Evolutionary conservation across 1,140 invertebrate genomes (phyloP), one percentile per base, ranked within the genome.

Genomic region (Bombus waltoni): DNA sequence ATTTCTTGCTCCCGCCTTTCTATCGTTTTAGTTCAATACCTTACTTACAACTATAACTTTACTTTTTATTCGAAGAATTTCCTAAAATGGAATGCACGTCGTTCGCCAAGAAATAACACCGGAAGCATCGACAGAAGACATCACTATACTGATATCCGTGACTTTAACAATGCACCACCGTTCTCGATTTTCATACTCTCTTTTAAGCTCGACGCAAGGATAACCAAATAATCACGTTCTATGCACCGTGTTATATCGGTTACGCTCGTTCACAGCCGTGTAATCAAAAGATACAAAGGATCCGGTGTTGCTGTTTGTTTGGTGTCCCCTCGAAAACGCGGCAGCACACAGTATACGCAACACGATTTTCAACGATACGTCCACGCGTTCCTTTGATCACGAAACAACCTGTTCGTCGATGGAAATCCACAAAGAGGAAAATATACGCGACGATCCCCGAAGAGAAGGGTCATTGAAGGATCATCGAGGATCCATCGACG

Each of bases 201-300:
- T 53, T 66, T 83, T 32, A 57, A 53, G 18, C 32, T 8, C 25
- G 72, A 9, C 35, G 32, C 62, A 70, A 70, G 65, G 47, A 71
- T 83, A 70, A 83, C 81, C 40, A 38, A 65, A 83, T 83, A 77
- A 83, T 74, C 40, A 38, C 9, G 8, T 70, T 42, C n/a, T 15
- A 25, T 32, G 3, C 47, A 53, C 5, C 47, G 18, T 53, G 47
- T 53, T 32, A 44, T 35, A n/a, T 40, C 25, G 38, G 25, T 32
- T 22, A 11, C 35, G 65, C 44, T 38, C 25, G 32, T 65, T 72
- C 32, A 40, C 4, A 25, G 13, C 6, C 53, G 10, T 68, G 74
- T 70, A 71, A 78, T 78, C 74, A 83, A 78, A 83, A 38, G 73
- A 2, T 15, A 83, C 65, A 83, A 83, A 78, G 74, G 74, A 32